Evolutionary conservation across 2,888 invertebrate genomes (phyloP), one percentile per base, ranked within the genome.

Genomic region (Tenthredo distinguenda): DNA sequence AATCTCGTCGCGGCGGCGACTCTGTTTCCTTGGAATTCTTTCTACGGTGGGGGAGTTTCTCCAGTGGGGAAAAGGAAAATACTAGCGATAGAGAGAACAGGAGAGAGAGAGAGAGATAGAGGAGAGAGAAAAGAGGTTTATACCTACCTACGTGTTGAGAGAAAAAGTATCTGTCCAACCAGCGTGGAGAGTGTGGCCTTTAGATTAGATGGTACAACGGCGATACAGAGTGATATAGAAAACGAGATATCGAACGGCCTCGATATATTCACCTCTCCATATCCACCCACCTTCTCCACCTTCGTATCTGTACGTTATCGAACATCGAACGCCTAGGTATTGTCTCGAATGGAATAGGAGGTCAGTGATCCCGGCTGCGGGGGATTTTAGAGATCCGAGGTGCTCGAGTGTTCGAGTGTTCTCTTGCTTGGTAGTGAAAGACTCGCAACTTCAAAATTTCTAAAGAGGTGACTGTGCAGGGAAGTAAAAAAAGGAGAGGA

Each of bases 331-430:
- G 55, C 79, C 55, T 58, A 21, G 55, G 79, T 62, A 79, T 79
- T 79, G 79, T 79, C 79, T 79, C 55, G 79, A 79, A 79, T 79
- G 37, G 58, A 31, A 55, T 79, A 79, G 79, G 88, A 87, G 79
- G 90, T 88, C 89, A 89, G 89, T 87, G 89, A 90, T 88, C 89
- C 88, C 89, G 79, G 79, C 21, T 86, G 88, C 79, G 87, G 88
- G 89, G 90, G 89, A 89, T 90, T 90, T 89, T 88, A 87, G 89
- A 87, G 89, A 89, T 89, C 89, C 10, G 86, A 87, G 87, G 31
- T 43, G 55, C 50, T 31, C 18, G 47, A 26, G 76, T 47, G 71
- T 34, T 68, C 71, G 37, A 71, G 71, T 71, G 71, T 18, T 71
- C 34, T 37, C 34, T 15, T 7, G 71, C 71, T n/a, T 6, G 71